These are phyloP conservation scores for Drosophila albomicans DNA, from an alignment of 1,140 invertebrate species.

Conservation along the genomic window DNA sequence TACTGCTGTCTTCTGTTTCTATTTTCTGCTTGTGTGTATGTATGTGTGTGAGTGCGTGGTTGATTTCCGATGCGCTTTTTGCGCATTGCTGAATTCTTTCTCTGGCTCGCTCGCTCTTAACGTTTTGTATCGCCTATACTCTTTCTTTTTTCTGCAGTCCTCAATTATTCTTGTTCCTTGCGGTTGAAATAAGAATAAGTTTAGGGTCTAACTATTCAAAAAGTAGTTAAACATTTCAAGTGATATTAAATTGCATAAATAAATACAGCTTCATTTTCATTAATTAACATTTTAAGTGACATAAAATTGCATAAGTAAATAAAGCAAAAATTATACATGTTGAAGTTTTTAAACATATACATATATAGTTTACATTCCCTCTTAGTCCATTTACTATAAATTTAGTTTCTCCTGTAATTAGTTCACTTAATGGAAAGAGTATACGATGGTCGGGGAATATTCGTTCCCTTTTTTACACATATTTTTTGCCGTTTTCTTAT, in stretches of 20 bases:
- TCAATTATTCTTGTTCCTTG: not conserved
- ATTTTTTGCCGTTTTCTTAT: constrained; percentile 1
- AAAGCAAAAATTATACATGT: too few relatives aligned
- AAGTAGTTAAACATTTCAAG: too few relatives aligned
- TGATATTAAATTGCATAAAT: too few relatives aligned
- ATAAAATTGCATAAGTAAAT: too few relatives aligned
- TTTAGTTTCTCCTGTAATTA: too few relatives aligned
- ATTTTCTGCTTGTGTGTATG: constrained; percentile 18
- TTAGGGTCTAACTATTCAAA: too few relatives aligned
- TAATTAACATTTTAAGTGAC: too few relatives aligned
- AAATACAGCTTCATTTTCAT: too few relatives aligned
- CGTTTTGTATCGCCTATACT: not conserved
- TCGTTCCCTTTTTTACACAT: not conserved
- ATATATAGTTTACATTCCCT: too few relatives aligned
- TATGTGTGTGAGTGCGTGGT: constrained; percentile 9
- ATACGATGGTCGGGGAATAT: not conserved
- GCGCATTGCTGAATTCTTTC: constrained; percentile 66
- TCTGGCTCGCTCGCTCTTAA: constrained; percentile 35
- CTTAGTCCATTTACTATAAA: too few relatives aligned
- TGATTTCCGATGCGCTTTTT: constrained; percentile 71
- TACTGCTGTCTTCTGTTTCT: constrained; percentile 19
- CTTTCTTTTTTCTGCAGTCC: not conserved
- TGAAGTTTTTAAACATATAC: too few relatives aligned
- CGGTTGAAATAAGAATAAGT: too few relatives aligned
- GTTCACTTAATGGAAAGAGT: not conserved